phyloP scores from a whole-genome alignment of 2,113 vertebrate species.

The Brachyhypopomus occidentalis region DNA sequence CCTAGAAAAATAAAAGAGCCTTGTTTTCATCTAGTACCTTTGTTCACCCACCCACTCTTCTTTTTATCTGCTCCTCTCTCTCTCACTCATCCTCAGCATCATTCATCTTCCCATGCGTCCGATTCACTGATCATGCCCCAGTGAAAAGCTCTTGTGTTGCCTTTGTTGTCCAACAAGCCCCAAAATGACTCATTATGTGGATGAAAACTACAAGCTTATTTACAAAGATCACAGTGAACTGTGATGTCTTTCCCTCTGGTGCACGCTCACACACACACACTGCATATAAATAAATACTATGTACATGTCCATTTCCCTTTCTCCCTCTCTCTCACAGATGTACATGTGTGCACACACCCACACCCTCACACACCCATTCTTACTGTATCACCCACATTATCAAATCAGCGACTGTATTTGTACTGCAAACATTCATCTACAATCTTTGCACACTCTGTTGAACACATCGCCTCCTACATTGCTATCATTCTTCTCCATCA shows the following conservation, averaged over 20 bases:
- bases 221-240: conserved; percentile 16
- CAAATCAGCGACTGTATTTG: conserved; percentile 6
- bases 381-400: background rate
- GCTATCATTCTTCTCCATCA: conserved; percentile 19
- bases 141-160: conserved; percentile 19
- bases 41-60: background rate
- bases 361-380: background rate
- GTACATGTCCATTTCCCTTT: too few species aligned
- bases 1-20: background rate
- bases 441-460: background rate
- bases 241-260: background rate
- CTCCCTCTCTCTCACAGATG: too few species aligned
- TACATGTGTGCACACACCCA: background rate
- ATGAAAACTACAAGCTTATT: conserved; percentile 24
- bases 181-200: conserved; percentile 25
- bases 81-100: background rate
- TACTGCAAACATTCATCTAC: conserved; percentile 16
- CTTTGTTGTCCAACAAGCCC: conserved; percentile 43
- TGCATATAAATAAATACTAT: too few species aligned
- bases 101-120: background rate
- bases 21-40: conserved; percentile 4
- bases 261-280: background rate
- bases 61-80: conserved; percentile 6
- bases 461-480: background rate
- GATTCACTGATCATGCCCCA: conserved; percentile 12